A percentile compares a stretch with the other conserved stretches of the same genome.
These are phyloP conservation scores for Thalassophryne amazonica DNA, from an alignment of 2,797 vertebrate genomes.

Conservation along the genomic window DNA sequence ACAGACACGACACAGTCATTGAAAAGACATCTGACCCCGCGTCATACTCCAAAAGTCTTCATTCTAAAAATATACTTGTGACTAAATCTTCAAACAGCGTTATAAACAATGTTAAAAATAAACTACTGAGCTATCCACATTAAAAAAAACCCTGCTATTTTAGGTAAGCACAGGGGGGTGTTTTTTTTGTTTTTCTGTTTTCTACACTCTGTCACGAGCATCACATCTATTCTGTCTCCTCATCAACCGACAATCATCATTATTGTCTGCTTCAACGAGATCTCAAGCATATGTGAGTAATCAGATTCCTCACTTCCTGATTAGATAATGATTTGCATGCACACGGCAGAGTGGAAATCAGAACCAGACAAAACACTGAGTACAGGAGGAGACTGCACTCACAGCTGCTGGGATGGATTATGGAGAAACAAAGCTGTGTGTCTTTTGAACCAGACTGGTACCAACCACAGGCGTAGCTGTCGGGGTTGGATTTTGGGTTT, in stretches of 20 bases:
- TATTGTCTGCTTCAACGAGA: constrained; percentile 35
- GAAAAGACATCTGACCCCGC: constrained; percentile 29
- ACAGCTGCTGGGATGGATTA: neutral
- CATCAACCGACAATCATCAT: constrained; percentile 28
- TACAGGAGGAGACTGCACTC: constrained; percentile 29
- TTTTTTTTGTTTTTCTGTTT: constrained; percentile 4
- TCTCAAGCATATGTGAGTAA: constrained; percentile 58
- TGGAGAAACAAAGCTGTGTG: constrained; percentile 30
- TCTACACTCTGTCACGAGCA: constrained; percentile 15
- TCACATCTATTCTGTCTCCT: constrained; percentile 21
- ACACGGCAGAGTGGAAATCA: constrained; percentile 37
- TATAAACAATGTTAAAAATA: constrained; percentile 31
- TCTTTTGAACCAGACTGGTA: no score
- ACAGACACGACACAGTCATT: no score
- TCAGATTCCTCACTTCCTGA: constrained; percentile 74
- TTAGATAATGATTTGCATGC: constrained; percentile 75
- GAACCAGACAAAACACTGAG: constrained; percentile 8
- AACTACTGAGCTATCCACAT: neutral
- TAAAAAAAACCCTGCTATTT: constrained; percentile 11
- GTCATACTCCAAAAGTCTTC: constrained; percentile 5
- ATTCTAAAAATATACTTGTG: constrained; percentile 17
- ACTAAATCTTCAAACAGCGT: constrained; percentile 12
- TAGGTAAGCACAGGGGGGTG: constrained; percentile 2
- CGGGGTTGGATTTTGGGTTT: no score
- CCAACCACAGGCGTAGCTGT: no score